A percentile compares a stretch with the other conserved stretches of the same genome.
Conservation (phyloP, 2,888 invertebrate species). For the Scaptomyza caliginosa region DNA sequence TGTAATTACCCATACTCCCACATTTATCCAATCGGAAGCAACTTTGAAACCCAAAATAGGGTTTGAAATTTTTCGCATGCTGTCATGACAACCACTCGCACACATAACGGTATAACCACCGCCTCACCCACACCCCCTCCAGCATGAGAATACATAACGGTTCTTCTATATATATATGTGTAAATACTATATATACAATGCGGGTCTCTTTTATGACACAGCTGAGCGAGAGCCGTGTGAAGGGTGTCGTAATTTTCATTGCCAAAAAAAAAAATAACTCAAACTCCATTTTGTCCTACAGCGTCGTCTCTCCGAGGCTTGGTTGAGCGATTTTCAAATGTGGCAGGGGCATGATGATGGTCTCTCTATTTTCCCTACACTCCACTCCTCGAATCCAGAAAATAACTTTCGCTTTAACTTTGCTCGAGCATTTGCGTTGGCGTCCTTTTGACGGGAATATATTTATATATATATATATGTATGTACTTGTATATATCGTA, state of each 20-base stretch:
- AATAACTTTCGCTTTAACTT: constrained; percentile 3
- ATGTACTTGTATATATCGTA: not conserved
- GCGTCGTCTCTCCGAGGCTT: not conserved
- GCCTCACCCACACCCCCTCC: too few species aligned
- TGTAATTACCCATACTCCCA: constrained; percentile 81
- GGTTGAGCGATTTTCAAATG: not conserved
- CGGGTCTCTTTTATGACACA: constrained; percentile 57
- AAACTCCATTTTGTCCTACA: constrained; percentile 71
- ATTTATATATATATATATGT: not conserved
- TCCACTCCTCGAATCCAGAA: not conserved
- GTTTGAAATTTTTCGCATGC: constrained; percentile 67
- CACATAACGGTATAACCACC: constrained; percentile 27
- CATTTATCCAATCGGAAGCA: constrained; percentile 81
- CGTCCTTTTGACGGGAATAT: constrained; percentile 6
- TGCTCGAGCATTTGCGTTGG: constrained; percentile 5
- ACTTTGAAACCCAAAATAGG: constrained; percentile 81
- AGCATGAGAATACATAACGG: constrained; percentile 38
- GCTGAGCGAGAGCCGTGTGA: constrained; percentile 36
- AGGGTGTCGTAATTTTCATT: constrained; percentile 82
- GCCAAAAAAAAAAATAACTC: constrained; percentile 65
- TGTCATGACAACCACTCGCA: constrained; percentile 59
- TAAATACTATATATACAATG: constrained; percentile 23
- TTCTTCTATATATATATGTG: too few species aligned
- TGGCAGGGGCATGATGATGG: constrained; percentile 1
- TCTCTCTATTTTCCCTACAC: too few species aligned